These are phyloP conservation scores for Apodemia zela DNA, from an alignment of 2,888 invertebrate species.

Conservation along the genomic window DNA sequence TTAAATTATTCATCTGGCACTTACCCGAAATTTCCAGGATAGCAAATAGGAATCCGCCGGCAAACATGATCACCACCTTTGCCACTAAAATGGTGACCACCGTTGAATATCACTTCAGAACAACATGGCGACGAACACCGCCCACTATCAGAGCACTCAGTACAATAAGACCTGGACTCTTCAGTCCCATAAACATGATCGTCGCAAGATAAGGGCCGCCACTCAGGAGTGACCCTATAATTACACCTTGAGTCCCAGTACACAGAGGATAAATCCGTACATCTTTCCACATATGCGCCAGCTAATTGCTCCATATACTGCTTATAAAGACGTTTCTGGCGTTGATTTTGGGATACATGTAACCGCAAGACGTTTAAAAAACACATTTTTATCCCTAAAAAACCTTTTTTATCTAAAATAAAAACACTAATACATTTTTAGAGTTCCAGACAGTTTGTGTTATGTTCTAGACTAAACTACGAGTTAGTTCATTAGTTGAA, in stretches of 20 bases:
- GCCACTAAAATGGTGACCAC: slow-evolving; percentile 69
- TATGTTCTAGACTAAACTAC: neutral
- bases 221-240: slow-evolving; percentile 53
- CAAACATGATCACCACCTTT: slow-evolving; percentile 54
- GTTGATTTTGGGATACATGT: slow-evolving; percentile 75
- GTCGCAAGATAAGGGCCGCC: slow-evolving; percentile 50
- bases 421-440: slow-evolving; percentile 21
- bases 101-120: slow-evolving; percentile 76
- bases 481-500: slow-evolving; percentile 52
- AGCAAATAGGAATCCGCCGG: slow-evolving; percentile 54
- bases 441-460: slow-evolving; percentile 1
- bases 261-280: slow-evolving; percentile 52
- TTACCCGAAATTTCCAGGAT: slow-evolving; percentile 72
- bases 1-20: slow-evolving; percentile 35
- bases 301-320: slow-evolving; percentile 73
- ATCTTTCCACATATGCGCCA: slow-evolving; percentile 69
- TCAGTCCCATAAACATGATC: slow-evolving; percentile 58
- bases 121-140: slow-evolving; percentile 73
- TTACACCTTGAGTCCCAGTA: slow-evolving; percentile 54
- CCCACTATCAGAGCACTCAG: slow-evolving; percentile 66
- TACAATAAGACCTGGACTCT: slow-evolving; percentile 53
- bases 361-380: slow-evolving; percentile 78
- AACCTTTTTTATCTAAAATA: neutral
- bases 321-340: slow-evolving; percentile 73
- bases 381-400: slow-evolving; percentile 67